Evolutionary conservation across 1,140 invertebrate species (phyloP).

Genomic region (Aphaenogaster floridana): DNA sequence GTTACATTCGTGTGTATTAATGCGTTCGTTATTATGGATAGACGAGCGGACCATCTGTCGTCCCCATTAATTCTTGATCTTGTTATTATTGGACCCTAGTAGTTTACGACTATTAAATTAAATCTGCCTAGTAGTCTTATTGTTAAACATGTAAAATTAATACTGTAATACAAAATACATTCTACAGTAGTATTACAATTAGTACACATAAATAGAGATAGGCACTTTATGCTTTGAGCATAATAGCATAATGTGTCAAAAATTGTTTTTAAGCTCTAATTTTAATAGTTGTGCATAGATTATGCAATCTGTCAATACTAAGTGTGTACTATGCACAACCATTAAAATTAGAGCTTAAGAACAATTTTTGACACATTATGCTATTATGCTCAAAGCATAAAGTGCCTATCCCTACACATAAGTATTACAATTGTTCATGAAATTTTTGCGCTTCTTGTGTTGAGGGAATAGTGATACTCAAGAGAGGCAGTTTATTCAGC

Average conservation of each 20-base stretch:
- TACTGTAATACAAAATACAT: background rate
- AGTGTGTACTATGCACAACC: too few relatives aligned
- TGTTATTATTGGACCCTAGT: background rate
- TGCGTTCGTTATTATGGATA: constrained; percentile 51
- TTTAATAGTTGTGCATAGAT: too few relatives aligned
- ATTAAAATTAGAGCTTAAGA: too few relatives aligned
- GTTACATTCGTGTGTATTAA: constrained; percentile 57
- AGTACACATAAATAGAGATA: too few relatives aligned
- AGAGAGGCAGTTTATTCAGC: background rate
- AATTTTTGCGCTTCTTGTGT: background rate
- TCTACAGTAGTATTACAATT: background rate
- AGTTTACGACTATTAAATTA: background rate
- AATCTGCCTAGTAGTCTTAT: background rate
- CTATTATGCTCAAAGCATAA: too few relatives aligned
- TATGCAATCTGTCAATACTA: too few relatives aligned
- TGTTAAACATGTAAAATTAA: background rate
- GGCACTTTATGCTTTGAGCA: too few relatives aligned
- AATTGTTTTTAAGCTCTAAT: too few relatives aligned
- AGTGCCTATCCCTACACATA: background rate
- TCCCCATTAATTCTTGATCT: constrained; percentile 39
- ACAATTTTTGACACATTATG: too few relatives aligned
- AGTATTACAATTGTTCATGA: background rate
- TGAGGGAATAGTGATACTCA: background rate
- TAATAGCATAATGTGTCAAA: too few relatives aligned
- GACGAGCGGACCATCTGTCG: constrained; percentile 28